Evolutionary conservation across 1,140 invertebrate species (phyloP).

Genomic region (Drosophila cardini): DNA sequence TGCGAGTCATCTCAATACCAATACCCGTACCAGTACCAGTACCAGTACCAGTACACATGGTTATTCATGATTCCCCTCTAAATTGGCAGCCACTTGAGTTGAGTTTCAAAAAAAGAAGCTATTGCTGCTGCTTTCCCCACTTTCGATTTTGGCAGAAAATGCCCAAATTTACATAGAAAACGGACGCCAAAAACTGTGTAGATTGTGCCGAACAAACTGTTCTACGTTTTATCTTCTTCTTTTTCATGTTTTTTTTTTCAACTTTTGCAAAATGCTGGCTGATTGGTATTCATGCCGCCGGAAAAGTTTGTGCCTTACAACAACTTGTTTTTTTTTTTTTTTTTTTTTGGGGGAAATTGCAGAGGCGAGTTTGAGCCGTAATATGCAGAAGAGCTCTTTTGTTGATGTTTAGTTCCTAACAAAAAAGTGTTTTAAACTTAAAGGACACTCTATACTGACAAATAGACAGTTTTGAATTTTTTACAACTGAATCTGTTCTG

Average conservation of each 20-base stretch:
- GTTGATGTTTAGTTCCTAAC: neutral
- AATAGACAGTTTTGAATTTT: neutral
- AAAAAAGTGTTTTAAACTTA: neutral
- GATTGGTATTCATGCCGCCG: conserved; percentile 17
- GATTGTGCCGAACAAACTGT: neutral
- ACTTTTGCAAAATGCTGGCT: neutral
- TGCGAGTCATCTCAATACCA: neutral
- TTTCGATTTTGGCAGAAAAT: neutral
- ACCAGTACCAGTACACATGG: neutral
- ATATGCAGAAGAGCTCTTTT: neutral
- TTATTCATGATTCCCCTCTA: neutral
- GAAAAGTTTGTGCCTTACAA: conserved; percentile 3
- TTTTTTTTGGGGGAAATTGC: neutral
- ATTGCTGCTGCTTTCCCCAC: neutral
- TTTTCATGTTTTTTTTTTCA: too few relatives aligned
- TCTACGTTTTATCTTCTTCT: neutral
- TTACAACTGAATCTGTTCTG: neutral
- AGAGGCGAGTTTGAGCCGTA: neutral
- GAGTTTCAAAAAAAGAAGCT: too few relatives aligned
- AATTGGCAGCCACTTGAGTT: neutral
- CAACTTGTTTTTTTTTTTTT: neutral
- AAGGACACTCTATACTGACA: neutral
- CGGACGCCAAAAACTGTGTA: neutral
- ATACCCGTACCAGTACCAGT: too few relatives aligned
- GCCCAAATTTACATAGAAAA: neutral